phyloP scores from a whole-genome alignment of 2,888 invertebrate species.

The Neoaliturus tenellus region DNA sequence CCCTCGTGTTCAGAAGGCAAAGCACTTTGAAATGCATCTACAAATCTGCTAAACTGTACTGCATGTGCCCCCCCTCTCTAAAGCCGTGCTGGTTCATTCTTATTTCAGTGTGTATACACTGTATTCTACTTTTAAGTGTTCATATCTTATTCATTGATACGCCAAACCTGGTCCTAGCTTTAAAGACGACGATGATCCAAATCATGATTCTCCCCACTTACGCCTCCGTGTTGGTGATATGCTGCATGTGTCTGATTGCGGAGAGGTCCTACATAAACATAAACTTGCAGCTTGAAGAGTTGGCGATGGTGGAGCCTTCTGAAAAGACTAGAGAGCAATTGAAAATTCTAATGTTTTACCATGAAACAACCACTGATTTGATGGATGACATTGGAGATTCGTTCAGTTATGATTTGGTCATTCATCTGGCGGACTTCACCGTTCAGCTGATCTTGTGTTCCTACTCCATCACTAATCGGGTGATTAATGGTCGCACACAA shows the following conservation, averaged over 20 bases:
- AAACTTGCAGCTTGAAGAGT: neutral
- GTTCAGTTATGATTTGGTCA: slow-evolving; percentile 10
- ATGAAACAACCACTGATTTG: neutral
- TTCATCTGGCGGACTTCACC: neutral
- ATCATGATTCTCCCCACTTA: neutral
- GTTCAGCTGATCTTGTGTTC: neutral
- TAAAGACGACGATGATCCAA: neutral
- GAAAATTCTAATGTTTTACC: neutral
- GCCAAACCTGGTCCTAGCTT: neutral
- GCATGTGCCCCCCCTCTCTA: neutral
- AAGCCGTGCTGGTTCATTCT: slow-evolving; percentile 11
- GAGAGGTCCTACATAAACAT: slow-evolving; percentile 17
- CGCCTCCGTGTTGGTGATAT: neutral
- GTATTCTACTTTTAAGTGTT: neutral
- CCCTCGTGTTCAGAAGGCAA: neutral
- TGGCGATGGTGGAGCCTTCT: neutral
- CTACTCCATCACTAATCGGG: neutral
- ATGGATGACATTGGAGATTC: neutral
- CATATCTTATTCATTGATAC: neutral
- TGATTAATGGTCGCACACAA: neutral
- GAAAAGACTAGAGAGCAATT: neutral
- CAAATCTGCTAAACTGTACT: slow-evolving; percentile 6
- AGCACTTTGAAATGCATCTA: slow-evolving; percentile 15
- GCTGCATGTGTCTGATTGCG: neutral
- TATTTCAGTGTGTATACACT: neutral